Base-by-base conservation (phyloP, 2,888 invertebrate species). In the Ditula angustiorana region DNA sequence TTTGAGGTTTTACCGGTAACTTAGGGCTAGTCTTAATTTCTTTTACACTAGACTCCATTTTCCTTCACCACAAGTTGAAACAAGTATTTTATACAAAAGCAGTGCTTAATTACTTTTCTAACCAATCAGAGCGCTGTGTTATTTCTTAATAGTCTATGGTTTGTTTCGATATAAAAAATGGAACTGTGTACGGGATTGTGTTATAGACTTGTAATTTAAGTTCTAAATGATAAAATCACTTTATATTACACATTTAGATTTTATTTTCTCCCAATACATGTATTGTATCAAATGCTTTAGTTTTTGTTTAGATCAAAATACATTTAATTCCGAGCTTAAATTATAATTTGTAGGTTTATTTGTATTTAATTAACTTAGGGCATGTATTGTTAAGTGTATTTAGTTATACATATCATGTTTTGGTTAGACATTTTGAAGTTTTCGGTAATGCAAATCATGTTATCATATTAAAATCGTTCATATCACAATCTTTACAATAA, bases 261-360 rank as follows among this genome's bases (percentile, higher is more conserved):
- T 58, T 52, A 63, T 49, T 24, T 55, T 28, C 19, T 13, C 8
- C n/a, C 35, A 44, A 52, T 55, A 35, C 50, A 2, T 52, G 10
- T 63, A 62, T 50, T 41, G 57, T 63, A 58, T 63, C 44, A 63
- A 63, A 63, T 50, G 50, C 33, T 62, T 49, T 63, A 58, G 57
- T 58, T 57, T 55, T 33, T 56, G 41, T 44, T n/a, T 63, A 59
- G 64, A 64, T 64, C 64, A 64, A 64, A 64, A 47, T 64, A 64
- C 59, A 52, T 11, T 59, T 47, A 64, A 58, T 53, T 57, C 59
- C 64, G 64, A 64, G 64, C 64, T 64, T 64, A 64, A 64, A 53
- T 59, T 64, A 64, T 53, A 63, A 21, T 64, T 33, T 7, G 13
- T 64, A 64, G 59, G 53, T 52, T 64, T 64, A 63, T 63, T 57